Evolutionary conservation across 35 echinoderm and acorn worm species (phyloP).

Genomic region (Anneissia japonica): DNA sequence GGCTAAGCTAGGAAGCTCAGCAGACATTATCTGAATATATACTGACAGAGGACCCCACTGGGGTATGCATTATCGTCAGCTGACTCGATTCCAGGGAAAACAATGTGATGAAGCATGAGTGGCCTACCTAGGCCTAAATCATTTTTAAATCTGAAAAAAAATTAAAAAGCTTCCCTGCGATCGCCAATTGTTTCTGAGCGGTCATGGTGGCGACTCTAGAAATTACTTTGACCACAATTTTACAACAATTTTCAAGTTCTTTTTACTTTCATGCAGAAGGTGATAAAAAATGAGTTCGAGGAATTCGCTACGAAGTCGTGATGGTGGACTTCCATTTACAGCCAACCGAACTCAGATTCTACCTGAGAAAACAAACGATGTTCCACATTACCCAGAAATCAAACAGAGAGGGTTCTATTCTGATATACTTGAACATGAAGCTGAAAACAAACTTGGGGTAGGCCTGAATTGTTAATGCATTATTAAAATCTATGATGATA

Average conservation of each 20-base stretch:
- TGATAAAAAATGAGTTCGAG: constrained; percentile 76
- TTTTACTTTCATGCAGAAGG: neutral
- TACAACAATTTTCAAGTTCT: neutral
- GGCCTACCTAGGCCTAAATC: too few relatives aligned
- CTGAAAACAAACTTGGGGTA: constrained; percentile 63
- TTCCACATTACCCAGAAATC: constrained; percentile 72
- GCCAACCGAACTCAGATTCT: constrained; percentile 67
- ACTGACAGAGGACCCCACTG: too few relatives aligned
- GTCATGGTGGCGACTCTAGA: too few relatives aligned
- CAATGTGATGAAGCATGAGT: too few relatives aligned
- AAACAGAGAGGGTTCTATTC: constrained; percentile 97
- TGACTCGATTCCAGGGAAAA: too few relatives aligned
- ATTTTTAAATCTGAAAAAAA: too few relatives aligned
- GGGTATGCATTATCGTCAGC: too few relatives aligned
- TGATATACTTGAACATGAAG: constrained; percentile 82
- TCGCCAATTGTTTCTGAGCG: too few relatives aligned
- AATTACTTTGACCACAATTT: neutral
- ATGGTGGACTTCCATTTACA: constrained; percentile 89
- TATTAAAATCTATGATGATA: too few relatives aligned
- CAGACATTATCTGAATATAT: too few relatives aligned
- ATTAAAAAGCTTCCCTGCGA: too few relatives aligned
- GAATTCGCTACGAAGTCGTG: constrained; percentile 78
- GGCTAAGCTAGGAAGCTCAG: too few relatives aligned
- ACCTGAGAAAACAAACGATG: constrained; percentile 28
- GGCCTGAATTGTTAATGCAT: neutral